These are phyloP conservation scores for Actinia tenebrosa DNA, from an alignment of 64 coral and sea anemone species.

Conservation along the genomic window DNA sequence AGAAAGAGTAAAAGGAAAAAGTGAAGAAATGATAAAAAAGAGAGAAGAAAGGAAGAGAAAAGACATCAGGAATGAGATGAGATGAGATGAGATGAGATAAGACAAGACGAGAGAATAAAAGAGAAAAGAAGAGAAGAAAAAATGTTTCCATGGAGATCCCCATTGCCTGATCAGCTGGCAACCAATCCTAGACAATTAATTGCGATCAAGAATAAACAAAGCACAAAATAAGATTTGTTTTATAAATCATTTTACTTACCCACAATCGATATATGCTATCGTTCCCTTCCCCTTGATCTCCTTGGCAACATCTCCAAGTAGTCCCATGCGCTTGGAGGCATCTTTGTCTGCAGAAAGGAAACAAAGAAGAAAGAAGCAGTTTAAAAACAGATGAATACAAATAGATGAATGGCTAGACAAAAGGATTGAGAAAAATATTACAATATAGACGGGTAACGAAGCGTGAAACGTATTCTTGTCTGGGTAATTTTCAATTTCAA, in stretches of 20 bases:
- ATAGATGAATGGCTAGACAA: background rate
- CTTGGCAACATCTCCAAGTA: slow-evolving; percentile 66
- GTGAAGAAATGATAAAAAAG: no score
- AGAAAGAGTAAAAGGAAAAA: no score
- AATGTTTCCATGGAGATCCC: background rate
- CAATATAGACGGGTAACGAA: no score
- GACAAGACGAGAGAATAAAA: background rate
- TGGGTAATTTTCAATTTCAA: no score
- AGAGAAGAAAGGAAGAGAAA: no score
- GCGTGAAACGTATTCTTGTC: no score
- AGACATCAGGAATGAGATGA: no score
- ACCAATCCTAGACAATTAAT: background rate
- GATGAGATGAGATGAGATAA: no score
- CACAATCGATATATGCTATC: slow-evolving; percentile 90
- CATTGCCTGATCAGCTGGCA: background rate
- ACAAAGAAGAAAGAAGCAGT: background rate
- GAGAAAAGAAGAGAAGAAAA: background rate
- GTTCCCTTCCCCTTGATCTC: slow-evolving; percentile 88
- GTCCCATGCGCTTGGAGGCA: slow-evolving; percentile 64
- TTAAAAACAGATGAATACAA: background rate
- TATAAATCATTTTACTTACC: slow-evolving; percentile 49
- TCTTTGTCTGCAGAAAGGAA: slow-evolving; percentile 59
- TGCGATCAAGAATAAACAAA: background rate
- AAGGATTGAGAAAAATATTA: no score
- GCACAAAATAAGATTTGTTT: background rate